Conservation (phyloP, 1,140 invertebrate species). For the Aphaenogaster rudis region DNA sequence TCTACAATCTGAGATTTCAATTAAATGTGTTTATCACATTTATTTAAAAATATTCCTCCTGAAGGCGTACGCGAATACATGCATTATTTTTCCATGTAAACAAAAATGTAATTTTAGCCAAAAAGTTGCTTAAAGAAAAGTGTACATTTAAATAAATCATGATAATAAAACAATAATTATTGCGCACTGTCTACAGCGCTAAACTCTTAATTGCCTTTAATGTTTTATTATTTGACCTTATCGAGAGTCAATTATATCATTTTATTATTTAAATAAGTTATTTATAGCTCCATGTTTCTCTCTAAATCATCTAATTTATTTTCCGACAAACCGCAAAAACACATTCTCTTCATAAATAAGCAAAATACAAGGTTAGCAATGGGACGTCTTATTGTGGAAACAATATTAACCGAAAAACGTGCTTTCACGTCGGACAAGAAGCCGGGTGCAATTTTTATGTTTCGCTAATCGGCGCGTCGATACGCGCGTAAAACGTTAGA, state of each 20-base stretch:
- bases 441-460: slow-evolving; percentile 25
- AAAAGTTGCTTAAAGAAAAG: no score
- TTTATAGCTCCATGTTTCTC: not conserved
- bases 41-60: not conserved
- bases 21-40: not conserved
- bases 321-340: not conserved
- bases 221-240: no score
- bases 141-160: no score
- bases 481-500: not conserved
- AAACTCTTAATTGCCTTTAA: no score
- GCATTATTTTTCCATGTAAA: not conserved
- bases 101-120: not conserved
- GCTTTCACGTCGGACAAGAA: slow-evolving; percentile 58
- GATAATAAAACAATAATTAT: no score
- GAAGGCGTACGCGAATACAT: not conserved
- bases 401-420: slow-evolving; percentile 11
- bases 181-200: no score
- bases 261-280: not conserved
- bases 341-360: not conserved
- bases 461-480: not conserved
- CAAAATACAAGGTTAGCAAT: not conserved
- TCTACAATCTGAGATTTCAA: not conserved
- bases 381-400: slow-evolving; percentile 1
- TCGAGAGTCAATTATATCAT: no score
- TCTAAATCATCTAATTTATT: slow-evolving; percentile 12